A percentile compares a stretch with the other conserved stretches of the same genome.
Evolutionary conservation across 2,113 vertebrate genomes (phyloP).

Genomic region (Rhinolophus ferrumequinum): DNA sequence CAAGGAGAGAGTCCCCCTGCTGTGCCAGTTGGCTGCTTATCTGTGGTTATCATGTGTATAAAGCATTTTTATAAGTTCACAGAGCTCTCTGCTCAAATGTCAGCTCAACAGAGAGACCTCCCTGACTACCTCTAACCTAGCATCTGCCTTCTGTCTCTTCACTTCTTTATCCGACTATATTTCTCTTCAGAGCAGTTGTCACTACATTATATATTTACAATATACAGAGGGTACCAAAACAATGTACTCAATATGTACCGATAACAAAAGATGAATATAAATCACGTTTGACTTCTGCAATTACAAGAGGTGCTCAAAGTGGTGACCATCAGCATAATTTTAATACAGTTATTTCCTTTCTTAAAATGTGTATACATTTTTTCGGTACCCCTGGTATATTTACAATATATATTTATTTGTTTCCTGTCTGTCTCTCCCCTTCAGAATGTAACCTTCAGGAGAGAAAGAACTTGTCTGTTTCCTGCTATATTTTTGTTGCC

Average conservation of each 20-base stretch:
- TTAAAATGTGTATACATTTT: too few relatives aligned
- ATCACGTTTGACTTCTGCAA: too few relatives aligned
- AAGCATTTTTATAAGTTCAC: conserved; percentile 42
- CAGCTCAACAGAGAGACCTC: conserved; percentile 9
- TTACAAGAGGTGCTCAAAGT: too few relatives aligned
- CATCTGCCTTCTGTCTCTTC: neutral
- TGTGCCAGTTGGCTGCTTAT: conserved; percentile 16
- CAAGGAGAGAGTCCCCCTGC: neutral
- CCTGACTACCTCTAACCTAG: conserved; percentile 45
- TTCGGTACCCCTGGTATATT: neutral
- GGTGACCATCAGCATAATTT: too few relatives aligned
- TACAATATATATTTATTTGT: conserved; percentile 1
- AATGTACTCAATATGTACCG: too few relatives aligned
- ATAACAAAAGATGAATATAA: too few relatives aligned
- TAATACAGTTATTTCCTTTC: too few relatives aligned
- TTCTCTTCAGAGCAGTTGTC: conserved; percentile 47
- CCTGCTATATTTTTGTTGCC: neutral
- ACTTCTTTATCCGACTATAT: conserved; percentile 28
- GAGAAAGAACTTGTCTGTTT: neutral
- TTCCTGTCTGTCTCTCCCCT: neutral
- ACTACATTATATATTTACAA: neutral
- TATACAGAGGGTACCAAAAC: neutral
- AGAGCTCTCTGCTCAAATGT: conserved; percentile 34
- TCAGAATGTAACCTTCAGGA: neutral
- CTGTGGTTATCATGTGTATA: neutral